These are phyloP conservation scores for Glaucomys volans DNA, from an alignment of 2,113 vertebrate genomes.

Conservation along the genomic window DNA sequence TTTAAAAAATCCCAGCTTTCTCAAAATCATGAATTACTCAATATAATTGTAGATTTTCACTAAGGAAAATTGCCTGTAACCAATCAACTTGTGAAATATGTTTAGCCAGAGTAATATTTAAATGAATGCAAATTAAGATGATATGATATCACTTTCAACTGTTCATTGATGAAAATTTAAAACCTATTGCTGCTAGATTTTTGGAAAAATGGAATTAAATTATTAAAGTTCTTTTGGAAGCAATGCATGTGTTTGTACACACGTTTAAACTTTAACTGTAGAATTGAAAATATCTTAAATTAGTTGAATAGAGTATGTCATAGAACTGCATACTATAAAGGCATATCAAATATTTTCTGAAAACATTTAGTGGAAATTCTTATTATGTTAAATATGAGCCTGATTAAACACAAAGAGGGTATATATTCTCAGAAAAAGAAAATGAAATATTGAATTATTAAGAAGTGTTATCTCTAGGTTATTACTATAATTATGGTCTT, in stretches of 20 bases:
- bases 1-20: not conserved
- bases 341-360: not conserved
- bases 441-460: not conserved
- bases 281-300: not conserved
- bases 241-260: not conserved
- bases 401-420: not conserved
- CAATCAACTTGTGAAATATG: not conserved
- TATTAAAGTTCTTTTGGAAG: not conserved
- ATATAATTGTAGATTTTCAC: slow-evolving; percentile 9
- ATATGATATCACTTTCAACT: not conserved
- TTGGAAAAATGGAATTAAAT: slow-evolving; percentile 1
- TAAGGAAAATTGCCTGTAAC: not conserved
- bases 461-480: not conserved
- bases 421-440: not conserved
- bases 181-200: not conserved
- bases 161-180: slow-evolving; percentile 40
- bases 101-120: not conserved
- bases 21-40: slow-evolving; percentile 37
- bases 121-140: not conserved
- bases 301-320: not conserved
- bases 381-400: not conserved
- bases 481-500: not conserved
- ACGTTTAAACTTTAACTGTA: not conserved
- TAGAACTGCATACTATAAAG: not conserved
- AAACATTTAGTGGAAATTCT: slow-evolving; percentile 26